phyloP scores from a whole-genome alignment of 2,797 vertebrate species.

The Halcyon badia region DNA sequence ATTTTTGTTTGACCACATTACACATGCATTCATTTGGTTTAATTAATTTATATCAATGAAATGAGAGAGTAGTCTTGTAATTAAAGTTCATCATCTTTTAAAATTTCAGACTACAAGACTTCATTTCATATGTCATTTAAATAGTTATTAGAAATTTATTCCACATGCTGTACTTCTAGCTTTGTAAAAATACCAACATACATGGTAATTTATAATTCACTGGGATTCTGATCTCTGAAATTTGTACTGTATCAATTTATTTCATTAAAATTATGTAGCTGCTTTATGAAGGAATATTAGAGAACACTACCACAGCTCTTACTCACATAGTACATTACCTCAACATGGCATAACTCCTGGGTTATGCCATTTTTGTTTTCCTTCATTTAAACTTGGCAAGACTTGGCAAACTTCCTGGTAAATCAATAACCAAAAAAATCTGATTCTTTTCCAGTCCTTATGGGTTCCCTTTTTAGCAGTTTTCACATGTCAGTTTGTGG shows the following conservation, averaged over 20 bases:
- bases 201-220: background rate
- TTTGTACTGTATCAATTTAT: background rate
- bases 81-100: background rate
- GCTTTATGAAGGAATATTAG: background rate
- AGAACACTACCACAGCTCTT: background rate
- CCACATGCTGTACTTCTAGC: background rate
- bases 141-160: background rate
- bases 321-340: background rate
- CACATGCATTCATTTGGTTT: background rate
- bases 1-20: background rate
- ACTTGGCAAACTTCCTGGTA: background rate
- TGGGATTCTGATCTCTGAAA: background rate
- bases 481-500: slow-evolving; percentile 59
- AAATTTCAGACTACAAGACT: background rate
- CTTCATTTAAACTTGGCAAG: slow-evolving; percentile 42
- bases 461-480: background rate
- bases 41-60: background rate
- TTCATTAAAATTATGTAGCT: background rate
- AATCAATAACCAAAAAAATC: slow-evolving; percentile 45
- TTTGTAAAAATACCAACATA: background rate
- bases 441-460: slow-evolving; percentile 4
- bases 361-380: slow-evolving; percentile 23
- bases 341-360: background rate
- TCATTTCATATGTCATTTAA: background rate
- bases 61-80: background rate